Conservation (phyloP, 2,797 vertebrate genomes). For the Bradypodion pumilum region DNA sequence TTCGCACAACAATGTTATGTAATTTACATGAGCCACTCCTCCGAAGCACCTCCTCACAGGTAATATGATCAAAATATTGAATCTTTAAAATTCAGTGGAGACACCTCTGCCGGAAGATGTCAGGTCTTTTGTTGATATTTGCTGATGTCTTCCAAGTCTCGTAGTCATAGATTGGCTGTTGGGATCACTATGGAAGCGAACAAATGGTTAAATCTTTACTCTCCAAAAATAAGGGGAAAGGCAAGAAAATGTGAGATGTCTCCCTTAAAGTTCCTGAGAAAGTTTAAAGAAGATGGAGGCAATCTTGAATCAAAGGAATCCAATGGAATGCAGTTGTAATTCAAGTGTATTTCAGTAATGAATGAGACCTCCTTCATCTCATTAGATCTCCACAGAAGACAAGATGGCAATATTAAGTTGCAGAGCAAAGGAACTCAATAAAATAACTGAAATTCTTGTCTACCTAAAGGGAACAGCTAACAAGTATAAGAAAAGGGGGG, state of each 20-base stretch:
- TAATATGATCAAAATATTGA: too few relatives aligned
- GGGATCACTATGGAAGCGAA: too few relatives aligned
- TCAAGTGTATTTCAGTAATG: constrained; percentile 26
- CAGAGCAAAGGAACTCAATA: constrained; percentile 53
- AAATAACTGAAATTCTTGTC: constrained; percentile 51
- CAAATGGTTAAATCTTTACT: too few relatives aligned
- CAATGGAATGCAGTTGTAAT: constrained; percentile 29
- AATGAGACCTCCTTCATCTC: constrained; percentile 31
- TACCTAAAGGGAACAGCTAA: constrained; percentile 60
- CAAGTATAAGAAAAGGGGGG: constrained; percentile 37
- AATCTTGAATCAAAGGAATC: constrained; percentile 29
- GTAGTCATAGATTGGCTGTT: too few relatives aligned
- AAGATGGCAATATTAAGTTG: constrained; percentile 52
- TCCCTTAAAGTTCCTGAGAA: constrained; percentile 6
- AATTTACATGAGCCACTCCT: too few relatives aligned
- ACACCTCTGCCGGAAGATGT: too few relatives aligned
- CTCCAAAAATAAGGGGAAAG: background rate
- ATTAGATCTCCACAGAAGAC: constrained; percentile 45
- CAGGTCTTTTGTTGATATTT: too few relatives aligned
- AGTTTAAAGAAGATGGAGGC: constrained; percentile 43
- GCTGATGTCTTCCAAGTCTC: too few relatives aligned
- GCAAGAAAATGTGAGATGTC: constrained; percentile 31
- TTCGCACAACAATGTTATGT: too few relatives aligned
- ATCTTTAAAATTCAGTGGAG: too few relatives aligned
- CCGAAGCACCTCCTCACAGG: too few relatives aligned